These are phyloP conservation scores for Drosophila setosimentum DNA, from an alignment of 2,888 invertebrate genomes.

Conservation along the genomic window DNA sequence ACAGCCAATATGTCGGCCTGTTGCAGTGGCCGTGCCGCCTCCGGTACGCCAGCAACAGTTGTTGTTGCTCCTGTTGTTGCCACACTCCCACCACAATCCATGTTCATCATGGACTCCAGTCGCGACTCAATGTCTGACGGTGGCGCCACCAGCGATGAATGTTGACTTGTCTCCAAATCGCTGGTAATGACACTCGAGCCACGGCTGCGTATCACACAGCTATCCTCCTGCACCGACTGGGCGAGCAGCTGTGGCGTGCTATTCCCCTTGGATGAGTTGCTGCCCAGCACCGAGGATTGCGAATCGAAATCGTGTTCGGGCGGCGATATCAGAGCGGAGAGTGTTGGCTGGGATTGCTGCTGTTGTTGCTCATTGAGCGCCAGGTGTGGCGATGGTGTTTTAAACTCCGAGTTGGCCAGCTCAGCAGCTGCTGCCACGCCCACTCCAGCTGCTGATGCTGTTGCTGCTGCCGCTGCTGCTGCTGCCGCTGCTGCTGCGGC, in stretches of 20 bases:
- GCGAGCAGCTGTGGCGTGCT: slow-evolving; percentile 82
- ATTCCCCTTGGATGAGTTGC: slow-evolving; percentile 85
- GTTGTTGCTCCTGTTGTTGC: slow-evolving; percentile 12
- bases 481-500: slow-evolving; percentile 24
- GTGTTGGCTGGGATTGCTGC: slow-evolving; percentile 26
- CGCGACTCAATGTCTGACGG: slow-evolving; percentile 85
- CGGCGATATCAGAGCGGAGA: slow-evolving; percentile 80
- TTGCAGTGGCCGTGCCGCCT: slow-evolving; percentile 31
- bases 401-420: slow-evolving; percentile 73
- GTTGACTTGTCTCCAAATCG: slow-evolving; percentile 85
- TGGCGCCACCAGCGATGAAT: slow-evolving; percentile 84
- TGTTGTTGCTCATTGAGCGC: slow-evolving; percentile 60
- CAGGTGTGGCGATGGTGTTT: slow-evolving; percentile 86
- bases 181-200: slow-evolving; percentile 85
- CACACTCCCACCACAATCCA: slow-evolving; percentile 48
- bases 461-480: slow-evolving; percentile 31
- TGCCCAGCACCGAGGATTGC: slow-evolving; percentile 85
- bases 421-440: slow-evolving; percentile 8
- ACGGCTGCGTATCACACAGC: slow-evolving; percentile 84
- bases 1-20: slow-evolving; percentile 82
- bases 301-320: slow-evolving; percentile 85
- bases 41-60: neutral
- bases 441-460: slow-evolving; percentile 3
- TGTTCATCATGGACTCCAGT: slow-evolving; percentile 84
- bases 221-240: slow-evolving; percentile 83